These are phyloP conservation scores for Lepetodrilus schrolli DNA, from an alignment of 2,888 invertebrate genomes.

Conservation along the genomic window DNA sequence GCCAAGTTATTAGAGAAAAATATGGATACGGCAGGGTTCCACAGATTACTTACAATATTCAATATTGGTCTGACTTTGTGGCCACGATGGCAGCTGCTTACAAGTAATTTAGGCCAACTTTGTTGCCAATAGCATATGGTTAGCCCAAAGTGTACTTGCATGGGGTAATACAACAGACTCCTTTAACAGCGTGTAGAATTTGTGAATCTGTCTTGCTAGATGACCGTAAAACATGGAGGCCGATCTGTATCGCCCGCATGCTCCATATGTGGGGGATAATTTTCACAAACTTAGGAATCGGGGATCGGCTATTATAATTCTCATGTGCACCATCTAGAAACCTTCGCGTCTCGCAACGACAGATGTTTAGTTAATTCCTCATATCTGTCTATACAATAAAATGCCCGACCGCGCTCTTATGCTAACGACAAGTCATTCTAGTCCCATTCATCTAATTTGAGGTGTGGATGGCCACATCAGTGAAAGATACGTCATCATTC, in stretches of 20 bases:
- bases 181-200: neutral
- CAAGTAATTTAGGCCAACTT: no score
- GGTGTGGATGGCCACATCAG: slow-evolving; percentile 5
- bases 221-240: neutral
- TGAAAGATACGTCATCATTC: slow-evolving; percentile 3
- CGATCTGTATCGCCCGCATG: slow-evolving; percentile 7
- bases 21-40: no score
- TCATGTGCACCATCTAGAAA: neutral
- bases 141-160: neutral
- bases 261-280: neutral
- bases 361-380: neutral
- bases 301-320: neutral
- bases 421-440: slow-evolving; percentile 5
- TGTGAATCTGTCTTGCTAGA: no score
- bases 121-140: no score
- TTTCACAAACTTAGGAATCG: slow-evolving; percentile 11
- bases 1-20: no score
- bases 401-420: neutral
- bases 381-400: slow-evolving; percentile 13
- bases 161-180: neutral
- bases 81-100: no score
- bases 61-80: no score
- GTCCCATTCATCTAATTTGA: neutral
- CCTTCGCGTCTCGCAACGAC: neutral
- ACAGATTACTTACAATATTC: no score